A percentile compares a stretch with the other conserved stretches of the same genome.
Evolutionary conservation across 2,888 invertebrate genomes (phyloP).

Genomic region (Syrphus vitripennis): DNA sequence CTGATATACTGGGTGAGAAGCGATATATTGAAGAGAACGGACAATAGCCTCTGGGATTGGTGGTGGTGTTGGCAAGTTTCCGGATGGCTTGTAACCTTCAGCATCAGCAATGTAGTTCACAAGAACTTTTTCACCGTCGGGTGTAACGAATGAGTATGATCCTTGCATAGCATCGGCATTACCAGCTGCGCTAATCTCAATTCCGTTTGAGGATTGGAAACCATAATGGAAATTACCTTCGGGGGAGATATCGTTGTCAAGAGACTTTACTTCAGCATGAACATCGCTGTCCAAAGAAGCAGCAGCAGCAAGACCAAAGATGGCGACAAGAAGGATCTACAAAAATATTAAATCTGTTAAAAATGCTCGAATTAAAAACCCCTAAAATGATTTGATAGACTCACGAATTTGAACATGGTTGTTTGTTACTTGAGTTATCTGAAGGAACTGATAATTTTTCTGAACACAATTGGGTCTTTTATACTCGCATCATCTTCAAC

Average conservation of each 20-base stretch:
- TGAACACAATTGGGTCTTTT: constrained; percentile 1
- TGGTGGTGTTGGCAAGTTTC: constrained; percentile 81
- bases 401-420: constrained; percentile 62
- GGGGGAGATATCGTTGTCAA: constrained; percentile 75
- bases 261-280: constrained; percentile 75
- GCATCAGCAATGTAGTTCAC: constrained; percentile 83
- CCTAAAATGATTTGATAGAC: not conserved
- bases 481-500: constrained; percentile 24
- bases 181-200: constrained; percentile 82
- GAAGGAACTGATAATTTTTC: constrained; percentile 58
- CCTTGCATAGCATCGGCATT: constrained; percentile 82
- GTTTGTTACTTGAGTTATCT: constrained; percentile 34
- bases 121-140: constrained; percentile 81
- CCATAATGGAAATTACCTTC: constrained; percentile 80
- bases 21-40: constrained; percentile 81
- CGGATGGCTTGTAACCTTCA: constrained; percentile 83
- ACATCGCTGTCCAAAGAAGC: constrained; percentile 78
- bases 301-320: constrained; percentile 76
- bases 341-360: not conserved
- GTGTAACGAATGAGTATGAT: constrained; percentile 81
- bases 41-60: constrained; percentile 83
- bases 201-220: constrained; percentile 84
- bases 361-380: not conserved
- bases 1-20: constrained; percentile 75
- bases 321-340: constrained; percentile 73